Evolutionary conservation across 2,888 invertebrate genomes (phyloP).

Genomic region (Baccha elongata): DNA sequence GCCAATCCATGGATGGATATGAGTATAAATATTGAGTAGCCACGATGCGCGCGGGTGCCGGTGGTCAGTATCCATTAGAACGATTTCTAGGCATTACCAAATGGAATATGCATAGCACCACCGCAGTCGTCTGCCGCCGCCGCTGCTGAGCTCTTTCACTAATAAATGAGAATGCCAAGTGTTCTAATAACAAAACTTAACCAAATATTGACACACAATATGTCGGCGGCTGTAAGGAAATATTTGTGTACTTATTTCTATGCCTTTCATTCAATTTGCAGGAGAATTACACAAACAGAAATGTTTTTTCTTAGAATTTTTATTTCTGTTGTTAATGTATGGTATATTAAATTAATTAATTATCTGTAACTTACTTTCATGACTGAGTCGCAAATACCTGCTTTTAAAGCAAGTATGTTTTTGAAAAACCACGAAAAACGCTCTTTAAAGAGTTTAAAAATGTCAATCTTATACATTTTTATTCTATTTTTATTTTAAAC

Average conservation of each 20-base stretch:
- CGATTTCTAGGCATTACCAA: slow-evolving; percentile 71
- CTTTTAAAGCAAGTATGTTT: too few relatives aligned
- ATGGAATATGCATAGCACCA: slow-evolving; percentile 62
- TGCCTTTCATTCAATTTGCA: neutral
- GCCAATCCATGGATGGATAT: slow-evolving; percentile 40
- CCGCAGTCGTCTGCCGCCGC: neutral
- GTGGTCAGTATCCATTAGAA: slow-evolving; percentile 68
- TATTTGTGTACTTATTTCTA: slow-evolving; percentile 40
- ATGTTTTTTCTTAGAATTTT: too few relatives aligned
- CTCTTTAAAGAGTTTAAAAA: too few relatives aligned
- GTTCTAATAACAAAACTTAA: slow-evolving; percentile 74
- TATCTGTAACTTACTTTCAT: too few relatives aligned
- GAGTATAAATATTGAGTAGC: slow-evolving; percentile 37
- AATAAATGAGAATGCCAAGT: slow-evolving; percentile 73
- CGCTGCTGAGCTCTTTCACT: slow-evolving; percentile 34
- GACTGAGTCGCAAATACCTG: too few relatives aligned
- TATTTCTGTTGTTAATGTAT: too few relatives aligned
- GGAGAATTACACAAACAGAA: slow-evolving; percentile 4
- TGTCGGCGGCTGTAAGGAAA: slow-evolving; percentile 45
- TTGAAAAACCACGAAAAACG: too few relatives aligned
- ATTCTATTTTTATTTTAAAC: too few relatives aligned
- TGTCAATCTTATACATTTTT: too few relatives aligned
- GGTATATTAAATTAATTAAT: too few relatives aligned
- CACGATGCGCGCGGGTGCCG: slow-evolving; percentile 41
- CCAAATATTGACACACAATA: slow-evolving; percentile 73